Base-by-base conservation (phyloP, 2,113 vertebrate genomes). In the Hippoglossus stenolepis region DNA sequence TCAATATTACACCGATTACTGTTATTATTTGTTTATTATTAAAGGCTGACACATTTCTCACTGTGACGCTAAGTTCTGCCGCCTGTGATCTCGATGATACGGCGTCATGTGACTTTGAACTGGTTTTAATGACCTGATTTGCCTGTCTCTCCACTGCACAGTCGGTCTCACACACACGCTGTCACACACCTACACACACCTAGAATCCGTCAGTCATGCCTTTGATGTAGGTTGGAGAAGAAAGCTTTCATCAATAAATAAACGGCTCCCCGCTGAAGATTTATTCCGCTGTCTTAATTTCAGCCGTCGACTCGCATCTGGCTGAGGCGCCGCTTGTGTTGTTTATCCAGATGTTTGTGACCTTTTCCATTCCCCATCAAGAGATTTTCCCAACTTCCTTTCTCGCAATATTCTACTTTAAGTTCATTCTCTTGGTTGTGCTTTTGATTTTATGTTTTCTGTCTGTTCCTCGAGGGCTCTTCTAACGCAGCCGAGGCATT, bases 231-330 rank as follows among this genome's bases (percentile, higher is more conserved):
- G 75, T 40, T 20, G 15, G 53, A 79, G 68, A 72, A 79, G 63
- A 76, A 72, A 65, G 58, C 59, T 61, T 69, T 65, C 59, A 79
- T 86, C 71, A 82, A 86, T 82, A 86, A 86, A 73, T 75, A 60
- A 82, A 75, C 15, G 65, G 63, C 58, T 51, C 23, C 68, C 72
- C 23, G 60, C 72, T 57, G 75, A n/a, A 14, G 38, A 77, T 58
- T 17, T 70, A 70, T 75, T 4, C 53, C 35, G 59, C 51, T n/a
- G 53, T 78, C 63, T 74, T 78, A 31, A 73, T 72, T 68, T 70
- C 61, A 66, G 53, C 53, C 17, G 40, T 2, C 10, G 45, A 59
- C 62, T 63, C 56, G 35, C 45, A 65, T 54, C 31, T 24, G 12
- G 15, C 14, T 18, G 9, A 47, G 49, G n/a, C 12, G 43, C 15